Evolutionary conservation across 2,888 invertebrate genomes (phyloP).

Genomic region (Cosmopolites sordidus): DNA sequence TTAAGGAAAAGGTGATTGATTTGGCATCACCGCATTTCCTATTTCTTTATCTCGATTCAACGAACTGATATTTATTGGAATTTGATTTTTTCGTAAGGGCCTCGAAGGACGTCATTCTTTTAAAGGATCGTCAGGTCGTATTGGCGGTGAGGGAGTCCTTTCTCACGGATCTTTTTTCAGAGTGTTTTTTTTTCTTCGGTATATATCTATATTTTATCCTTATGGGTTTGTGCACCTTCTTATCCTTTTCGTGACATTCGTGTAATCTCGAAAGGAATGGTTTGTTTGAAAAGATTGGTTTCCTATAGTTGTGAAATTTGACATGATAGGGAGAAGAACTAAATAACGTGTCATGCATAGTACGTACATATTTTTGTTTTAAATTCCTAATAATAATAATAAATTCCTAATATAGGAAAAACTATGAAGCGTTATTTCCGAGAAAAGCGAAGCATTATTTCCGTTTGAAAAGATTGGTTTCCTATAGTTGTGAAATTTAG

Average conservation of each 20-base stretch:
- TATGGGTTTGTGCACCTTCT: not conserved
- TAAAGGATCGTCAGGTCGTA: constrained; percentile 13
- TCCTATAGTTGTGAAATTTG: too few species aligned
- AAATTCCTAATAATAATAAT: too few species aligned
- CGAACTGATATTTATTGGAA: constrained; percentile 20
- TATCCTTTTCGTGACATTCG: not conserved
- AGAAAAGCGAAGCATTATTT: too few species aligned
- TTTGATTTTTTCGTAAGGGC: constrained; percentile 22
- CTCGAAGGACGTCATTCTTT: constrained; percentile 20
- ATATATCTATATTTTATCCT: constrained; percentile 2
- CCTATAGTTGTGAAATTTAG: too few species aligned
- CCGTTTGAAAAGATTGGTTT: too few species aligned
- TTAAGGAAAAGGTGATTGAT: too few species aligned
- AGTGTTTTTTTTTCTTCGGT: not conserved
- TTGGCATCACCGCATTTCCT: not conserved
- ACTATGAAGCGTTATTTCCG: too few species aligned
- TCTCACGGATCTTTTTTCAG: constrained; percentile 23
- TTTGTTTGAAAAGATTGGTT: not conserved
- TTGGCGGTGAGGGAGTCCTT: constrained; percentile 21
- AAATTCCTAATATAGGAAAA: too few species aligned
- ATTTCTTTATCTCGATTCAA: constrained; percentile 3
- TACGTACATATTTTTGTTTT: too few species aligned
- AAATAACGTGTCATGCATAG: too few species aligned
- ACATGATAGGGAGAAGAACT: too few species aligned
- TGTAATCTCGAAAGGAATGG: not conserved